A percentile compares a stretch with the other conserved stretches of the same genome.
Conservation (phyloP, 2,888 invertebrate genomes). For the Thelaira solivaga region DNA sequence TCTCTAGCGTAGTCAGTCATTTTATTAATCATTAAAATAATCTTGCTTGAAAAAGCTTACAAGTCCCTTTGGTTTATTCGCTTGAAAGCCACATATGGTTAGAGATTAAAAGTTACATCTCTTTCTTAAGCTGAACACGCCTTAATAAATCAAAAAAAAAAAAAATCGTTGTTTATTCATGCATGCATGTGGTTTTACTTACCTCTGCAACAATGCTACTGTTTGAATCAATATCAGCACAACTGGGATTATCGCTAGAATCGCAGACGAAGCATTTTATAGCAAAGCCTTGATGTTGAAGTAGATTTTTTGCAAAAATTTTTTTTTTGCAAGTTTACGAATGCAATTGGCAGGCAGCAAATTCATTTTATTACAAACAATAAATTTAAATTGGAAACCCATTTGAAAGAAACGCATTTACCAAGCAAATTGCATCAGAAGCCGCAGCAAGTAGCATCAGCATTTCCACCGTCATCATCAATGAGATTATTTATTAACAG, state of each 20-base stretch:
- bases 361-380: slow-evolving; percentile 1
- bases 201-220: slow-evolving; percentile 74
- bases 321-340: background rate
- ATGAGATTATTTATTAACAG: background rate
- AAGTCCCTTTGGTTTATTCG: too few relatives aligned
- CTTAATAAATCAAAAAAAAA: background rate
- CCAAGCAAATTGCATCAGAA: background rate
- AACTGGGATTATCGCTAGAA: slow-evolving; percentile 78
- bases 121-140: background rate
- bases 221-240: slow-evolving; percentile 76
- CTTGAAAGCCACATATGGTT: too few relatives aligned
- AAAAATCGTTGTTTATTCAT: background rate
- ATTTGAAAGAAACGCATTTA: background rate
- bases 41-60: too few relatives aligned
- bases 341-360: background rate
- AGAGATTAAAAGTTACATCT: background rate
- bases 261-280: slow-evolving; percentile 80
- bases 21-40: too few relatives aligned
- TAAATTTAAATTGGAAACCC: background rate
- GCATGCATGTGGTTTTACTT: slow-evolving; percentile 56
- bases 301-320: slow-evolving; percentile 1
- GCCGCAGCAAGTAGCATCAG: slow-evolving; percentile 6
- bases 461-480: slow-evolving; percentile 21
- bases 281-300: slow-evolving; percentile 72
- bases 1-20: too few relatives aligned